Conservation (phyloP, 2,113 vertebrate species). For the Pseudorasbora parva region DNA sequence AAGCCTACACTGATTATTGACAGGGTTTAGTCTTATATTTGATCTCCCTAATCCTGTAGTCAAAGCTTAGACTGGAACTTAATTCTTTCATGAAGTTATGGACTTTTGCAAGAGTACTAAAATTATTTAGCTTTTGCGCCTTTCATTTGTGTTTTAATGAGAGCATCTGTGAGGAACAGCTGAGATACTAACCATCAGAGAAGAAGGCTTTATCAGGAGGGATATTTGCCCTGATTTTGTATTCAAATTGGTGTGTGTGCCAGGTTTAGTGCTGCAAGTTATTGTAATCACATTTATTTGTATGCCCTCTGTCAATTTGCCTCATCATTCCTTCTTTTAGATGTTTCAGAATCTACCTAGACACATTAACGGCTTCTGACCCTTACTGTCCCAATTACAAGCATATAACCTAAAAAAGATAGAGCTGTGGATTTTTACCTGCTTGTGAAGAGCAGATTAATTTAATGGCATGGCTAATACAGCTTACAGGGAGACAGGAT, state of each 20-base stretch:
- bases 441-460: constrained; percentile 18
- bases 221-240: not conserved
- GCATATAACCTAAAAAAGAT: constrained; percentile 14
- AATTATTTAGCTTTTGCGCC: not conserved
- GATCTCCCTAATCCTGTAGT: not conserved
- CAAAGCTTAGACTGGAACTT: not conserved
- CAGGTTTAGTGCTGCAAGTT: not conserved
- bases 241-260: not conserved
- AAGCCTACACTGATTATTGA: not conserved
- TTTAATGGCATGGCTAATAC: constrained; percentile 7
- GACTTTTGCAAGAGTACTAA: not conserved
- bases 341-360: not conserved
- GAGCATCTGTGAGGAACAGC: constrained; percentile 4
- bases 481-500: constrained; percentile 31
- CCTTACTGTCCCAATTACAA: constrained; percentile 10
- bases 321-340: not conserved
- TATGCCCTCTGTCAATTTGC: not conserved
- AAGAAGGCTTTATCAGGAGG: not conserved
- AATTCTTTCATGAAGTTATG: not conserved
- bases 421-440: constrained; percentile 15
- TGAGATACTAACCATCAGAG: not conserved
- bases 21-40: not conserved
- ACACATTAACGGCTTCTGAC: not conserved
- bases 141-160: constrained; percentile 1
- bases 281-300: constrained; percentile 1